These are phyloP conservation scores for Lasioglossum marginatum DNA, from an alignment of 2,888 invertebrate genomes.

Conservation along the genomic window DNA sequence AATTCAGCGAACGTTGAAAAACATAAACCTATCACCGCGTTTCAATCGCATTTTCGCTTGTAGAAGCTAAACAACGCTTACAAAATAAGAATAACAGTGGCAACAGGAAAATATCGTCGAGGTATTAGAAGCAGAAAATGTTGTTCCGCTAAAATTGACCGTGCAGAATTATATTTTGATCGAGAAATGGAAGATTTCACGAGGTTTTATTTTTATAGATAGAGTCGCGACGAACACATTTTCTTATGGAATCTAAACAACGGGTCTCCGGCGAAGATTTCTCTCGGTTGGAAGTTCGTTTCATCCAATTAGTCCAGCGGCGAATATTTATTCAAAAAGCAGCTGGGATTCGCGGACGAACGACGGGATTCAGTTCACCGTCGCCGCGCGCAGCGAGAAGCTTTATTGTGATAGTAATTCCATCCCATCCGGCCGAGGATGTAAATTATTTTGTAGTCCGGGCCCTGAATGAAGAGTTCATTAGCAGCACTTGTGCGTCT, in stretches of 20 bases:
- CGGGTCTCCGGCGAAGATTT: background rate
- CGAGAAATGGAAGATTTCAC: background rate
- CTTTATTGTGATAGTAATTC: slow-evolving; percentile 54
- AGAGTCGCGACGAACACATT: background rate
- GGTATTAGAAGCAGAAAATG: background rate
- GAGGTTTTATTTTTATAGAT: too few species aligned
- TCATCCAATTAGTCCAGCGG: slow-evolving; percentile 28
- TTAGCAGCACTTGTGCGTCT: slow-evolving; percentile 63
- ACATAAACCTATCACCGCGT: background rate
- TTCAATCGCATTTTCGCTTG: background rate
- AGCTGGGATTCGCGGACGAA: slow-evolving; percentile 9
- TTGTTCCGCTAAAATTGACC: background rate
- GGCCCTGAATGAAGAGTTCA: slow-evolving; percentile 61
- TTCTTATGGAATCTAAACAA: background rate
- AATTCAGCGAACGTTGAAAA: background rate
- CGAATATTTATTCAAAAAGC: slow-evolving; percentile 46
- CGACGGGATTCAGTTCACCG: background rate
- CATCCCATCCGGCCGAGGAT: slow-evolving; percentile 48
- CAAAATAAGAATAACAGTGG: background rate
- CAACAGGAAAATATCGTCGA: background rate
- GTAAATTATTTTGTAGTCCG: slow-evolving; percentile 60
- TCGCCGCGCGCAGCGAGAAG: slow-evolving; percentile 33
- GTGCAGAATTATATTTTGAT: background rate
- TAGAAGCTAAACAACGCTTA: background rate
- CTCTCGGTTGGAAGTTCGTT: background rate